Percentiles rank a stretch among this genome's conserved stretches.
Evolutionary conservation across 2,113 vertebrate genomes (phyloP).

Genomic region (Parus major): DNA sequence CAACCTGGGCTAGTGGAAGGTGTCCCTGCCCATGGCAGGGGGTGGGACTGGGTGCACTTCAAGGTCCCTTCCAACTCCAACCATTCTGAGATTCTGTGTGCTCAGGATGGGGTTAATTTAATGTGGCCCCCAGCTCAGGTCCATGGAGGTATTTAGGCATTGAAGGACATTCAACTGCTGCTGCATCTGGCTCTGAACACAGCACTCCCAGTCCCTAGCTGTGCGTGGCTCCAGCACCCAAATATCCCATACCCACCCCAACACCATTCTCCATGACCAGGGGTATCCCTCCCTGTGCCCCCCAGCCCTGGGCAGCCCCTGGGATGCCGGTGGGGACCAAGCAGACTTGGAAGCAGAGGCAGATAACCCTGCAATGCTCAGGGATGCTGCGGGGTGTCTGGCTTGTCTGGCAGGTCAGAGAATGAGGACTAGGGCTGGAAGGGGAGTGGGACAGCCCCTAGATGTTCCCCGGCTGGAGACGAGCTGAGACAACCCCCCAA

Average conservation of each 20-base stretch:
- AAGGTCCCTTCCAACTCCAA: not conserved
- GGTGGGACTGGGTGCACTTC: not conserved
- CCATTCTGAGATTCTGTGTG: not conserved
- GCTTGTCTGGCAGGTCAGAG: not conserved
- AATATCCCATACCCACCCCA: not conserved
- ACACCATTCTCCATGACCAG: fast-evolving
- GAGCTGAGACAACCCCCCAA: no score
- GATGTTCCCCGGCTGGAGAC: not conserved
- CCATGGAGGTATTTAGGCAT: not conserved
- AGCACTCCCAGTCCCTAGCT: not conserved
- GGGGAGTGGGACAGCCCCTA: not conserved
- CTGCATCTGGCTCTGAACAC: not conserved
- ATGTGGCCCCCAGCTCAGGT: fast-evolving
- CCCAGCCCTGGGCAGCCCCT: not conserved
- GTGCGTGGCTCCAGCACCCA: fast-evolving
- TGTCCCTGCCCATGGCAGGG: not conserved
- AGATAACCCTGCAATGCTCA: not conserved
- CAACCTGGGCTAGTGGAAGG: not conserved
- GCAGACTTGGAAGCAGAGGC: not conserved
- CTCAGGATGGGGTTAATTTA: not conserved
- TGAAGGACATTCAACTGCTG: not conserved
- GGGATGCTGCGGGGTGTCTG: not conserved
- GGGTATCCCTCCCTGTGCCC: not conserved
- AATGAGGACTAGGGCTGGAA: not conserved
- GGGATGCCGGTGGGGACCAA: fast-evolving